These are phyloP conservation scores for Gymnothorax reevesii DNA, from an alignment of 2,797 vertebrate species.

Conservation along the genomic window DNA sequence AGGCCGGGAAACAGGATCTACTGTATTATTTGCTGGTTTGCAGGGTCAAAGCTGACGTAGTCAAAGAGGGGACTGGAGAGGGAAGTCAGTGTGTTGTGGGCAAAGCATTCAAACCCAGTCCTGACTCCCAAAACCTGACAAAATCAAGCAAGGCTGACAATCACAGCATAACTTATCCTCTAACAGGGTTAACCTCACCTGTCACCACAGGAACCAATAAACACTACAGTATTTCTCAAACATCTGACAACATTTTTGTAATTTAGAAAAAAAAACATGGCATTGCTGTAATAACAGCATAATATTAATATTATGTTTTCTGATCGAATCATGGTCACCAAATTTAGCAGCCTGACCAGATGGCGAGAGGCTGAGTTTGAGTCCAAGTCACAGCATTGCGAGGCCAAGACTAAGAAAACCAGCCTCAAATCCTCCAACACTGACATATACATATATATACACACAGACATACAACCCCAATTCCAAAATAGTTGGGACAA, in stretches of 20 bases:
- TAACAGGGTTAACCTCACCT: background rate
- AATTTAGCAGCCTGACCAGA: no score
- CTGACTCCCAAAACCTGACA: background rate
- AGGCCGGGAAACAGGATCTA: slow-evolving; percentile 51
- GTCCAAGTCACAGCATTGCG: no score
- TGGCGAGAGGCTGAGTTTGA: no score
- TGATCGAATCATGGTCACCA: no score
- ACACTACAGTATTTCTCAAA: background rate
- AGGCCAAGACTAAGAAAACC: no score
- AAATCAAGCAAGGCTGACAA: background rate
- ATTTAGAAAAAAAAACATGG: background rate
- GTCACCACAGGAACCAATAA: background rate
- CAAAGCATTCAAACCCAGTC: background rate
- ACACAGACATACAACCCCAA: no score
- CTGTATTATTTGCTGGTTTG: slow-evolving; percentile 35
- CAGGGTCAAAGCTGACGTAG: slow-evolving; percentile 44
- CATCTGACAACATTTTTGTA: background rate
- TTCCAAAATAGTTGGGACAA: no score
- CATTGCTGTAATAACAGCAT: no score
- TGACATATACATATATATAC: no score
- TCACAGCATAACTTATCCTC: background rate
- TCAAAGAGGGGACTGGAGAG: slow-evolving; percentile 25
- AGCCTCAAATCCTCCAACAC: no score
- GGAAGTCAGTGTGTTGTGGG: slow-evolving; percentile 3
- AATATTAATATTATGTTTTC: no score